Evolutionary conservation across 2,888 invertebrate genomes (phyloP), one percentile per base, ranked within the genome.

Genomic region (Tetheella fluctuosa): DNA sequence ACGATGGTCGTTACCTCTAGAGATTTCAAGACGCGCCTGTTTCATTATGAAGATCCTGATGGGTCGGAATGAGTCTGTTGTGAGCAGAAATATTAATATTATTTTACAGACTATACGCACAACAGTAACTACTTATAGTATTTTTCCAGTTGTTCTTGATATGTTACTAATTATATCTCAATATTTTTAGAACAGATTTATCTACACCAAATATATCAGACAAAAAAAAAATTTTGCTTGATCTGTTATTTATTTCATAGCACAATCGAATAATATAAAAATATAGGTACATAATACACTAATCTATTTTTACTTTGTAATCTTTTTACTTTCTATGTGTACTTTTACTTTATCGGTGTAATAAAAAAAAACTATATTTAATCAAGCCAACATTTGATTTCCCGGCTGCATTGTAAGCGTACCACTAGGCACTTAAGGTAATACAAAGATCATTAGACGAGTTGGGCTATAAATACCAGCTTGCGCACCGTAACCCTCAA

Each of bases 401-500:
- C 23, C 20, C 13, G 6, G n/a, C n/a, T 39, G 13, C 17, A 15
- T 28, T 23, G 25, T 53, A 59, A 61, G 42, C 52, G 25, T 23
- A 53, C 54, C 64, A 65, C 64, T 60, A 57, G 57, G 65, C 60
- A 59, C 65, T 71, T 64, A 69, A 72, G 73, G 80, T 81, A 85
- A 86, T 87, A 81, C 80, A 81, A 85, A 83, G 77, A 83, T 83
- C 87, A 86, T 89, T 89, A 89, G 82, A 76, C 67, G 75, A 73
- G 80, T 75, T 70, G 60, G 66, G 84, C 81, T 79, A 84, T 86
- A 86, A 85, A 85, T 84, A 84, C 80, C 80, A 86, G 80, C 83
- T 80, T 81, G 83, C 67, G 83, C 81, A 64, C 69, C 71, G 75
- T 79, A 81, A 77, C 81, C 79, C 73, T 69, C 73, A 74, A 82